Conservation (phyloP, 2,113 vertebrate genomes). For the Anhinga rufa region DNA sequence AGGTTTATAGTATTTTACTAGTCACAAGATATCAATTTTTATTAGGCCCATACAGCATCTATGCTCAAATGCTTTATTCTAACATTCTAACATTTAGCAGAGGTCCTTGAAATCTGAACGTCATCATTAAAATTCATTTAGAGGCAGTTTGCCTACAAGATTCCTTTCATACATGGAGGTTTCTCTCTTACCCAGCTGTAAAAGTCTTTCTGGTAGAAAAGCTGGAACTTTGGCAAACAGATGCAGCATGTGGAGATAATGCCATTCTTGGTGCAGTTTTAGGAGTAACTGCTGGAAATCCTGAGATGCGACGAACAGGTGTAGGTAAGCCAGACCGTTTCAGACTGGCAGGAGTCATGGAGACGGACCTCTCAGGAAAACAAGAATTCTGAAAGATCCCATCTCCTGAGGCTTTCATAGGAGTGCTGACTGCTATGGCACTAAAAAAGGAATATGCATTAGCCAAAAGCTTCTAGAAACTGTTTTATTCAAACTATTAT, state of each 20-base stretch:
- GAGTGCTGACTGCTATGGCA: conserved; percentile 46
- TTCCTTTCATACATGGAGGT: background rate
- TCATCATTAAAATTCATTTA: background rate
- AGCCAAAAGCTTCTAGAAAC: background rate
- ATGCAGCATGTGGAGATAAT: background rate
- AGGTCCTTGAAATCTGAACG: background rate
- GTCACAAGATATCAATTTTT: background rate
- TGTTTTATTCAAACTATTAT: background rate
- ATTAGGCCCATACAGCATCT: background rate
- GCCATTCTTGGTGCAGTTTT: conserved; percentile 16
- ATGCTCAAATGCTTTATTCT: background rate
- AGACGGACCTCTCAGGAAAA: background rate
- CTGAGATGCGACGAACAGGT: conserved; percentile 66
- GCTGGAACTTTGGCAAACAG: background rate
- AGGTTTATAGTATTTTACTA: background rate
- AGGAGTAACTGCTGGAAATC: conserved; percentile 68
- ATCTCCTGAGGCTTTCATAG: conserved; percentile 4
- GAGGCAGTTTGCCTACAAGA: background rate
- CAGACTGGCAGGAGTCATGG: conserved; percentile 53
- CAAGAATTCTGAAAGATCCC: conserved; percentile 20
- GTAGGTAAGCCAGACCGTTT: conserved; percentile 79
- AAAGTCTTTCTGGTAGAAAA: conserved; percentile 18
- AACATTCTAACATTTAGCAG: background rate
- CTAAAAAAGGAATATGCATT: conserved; percentile 31
- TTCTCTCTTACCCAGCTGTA: conserved; percentile 69